Conservation (phyloP, 2,113 vertebrate species). For the Heterotis niloticus region DNA sequence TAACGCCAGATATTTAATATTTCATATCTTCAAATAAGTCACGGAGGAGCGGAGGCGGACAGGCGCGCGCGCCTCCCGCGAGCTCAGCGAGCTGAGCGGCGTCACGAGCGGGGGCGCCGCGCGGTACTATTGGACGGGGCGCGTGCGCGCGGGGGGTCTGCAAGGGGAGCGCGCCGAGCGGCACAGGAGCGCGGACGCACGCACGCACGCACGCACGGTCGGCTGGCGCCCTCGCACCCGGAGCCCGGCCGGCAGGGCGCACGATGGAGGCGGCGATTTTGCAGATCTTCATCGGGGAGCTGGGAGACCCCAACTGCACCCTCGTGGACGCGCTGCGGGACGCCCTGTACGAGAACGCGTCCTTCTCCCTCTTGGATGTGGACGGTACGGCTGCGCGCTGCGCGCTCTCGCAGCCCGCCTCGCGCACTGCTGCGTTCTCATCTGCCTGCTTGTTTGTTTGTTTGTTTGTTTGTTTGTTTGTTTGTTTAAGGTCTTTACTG, state of each 20-base stretch:
- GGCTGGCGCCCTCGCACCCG: too few relatives aligned
- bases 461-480: too few relatives aligned
- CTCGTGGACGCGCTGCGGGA: constrained; percentile 73
- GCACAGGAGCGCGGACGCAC: too few relatives aligned
- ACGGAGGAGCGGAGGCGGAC: too few relatives aligned
- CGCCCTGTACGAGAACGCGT: constrained; percentile 73
- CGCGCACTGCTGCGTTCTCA: neutral
- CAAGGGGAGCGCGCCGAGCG: too few relatives aligned
- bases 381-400: constrained; percentile 71
- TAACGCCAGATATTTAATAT: too few relatives aligned
- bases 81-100: too few relatives aligned
- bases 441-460: neutral
- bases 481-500: constrained; percentile 76
- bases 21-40: too few relatives aligned
- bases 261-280: constrained; percentile 74
- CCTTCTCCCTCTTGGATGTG: constrained; percentile 62
- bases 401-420: neutral
- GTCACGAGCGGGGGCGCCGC: too few relatives aligned
- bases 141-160: neutral
- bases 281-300: constrained; percentile 75
- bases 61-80: too few relatives aligned
- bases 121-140: neutral
- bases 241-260: neutral
- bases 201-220: too few relatives aligned
- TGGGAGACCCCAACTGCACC: constrained; percentile 85